phyloP scores from a whole-genome alignment of 2,113 vertebrate species.

The Chlamydotis undulata region DNA sequence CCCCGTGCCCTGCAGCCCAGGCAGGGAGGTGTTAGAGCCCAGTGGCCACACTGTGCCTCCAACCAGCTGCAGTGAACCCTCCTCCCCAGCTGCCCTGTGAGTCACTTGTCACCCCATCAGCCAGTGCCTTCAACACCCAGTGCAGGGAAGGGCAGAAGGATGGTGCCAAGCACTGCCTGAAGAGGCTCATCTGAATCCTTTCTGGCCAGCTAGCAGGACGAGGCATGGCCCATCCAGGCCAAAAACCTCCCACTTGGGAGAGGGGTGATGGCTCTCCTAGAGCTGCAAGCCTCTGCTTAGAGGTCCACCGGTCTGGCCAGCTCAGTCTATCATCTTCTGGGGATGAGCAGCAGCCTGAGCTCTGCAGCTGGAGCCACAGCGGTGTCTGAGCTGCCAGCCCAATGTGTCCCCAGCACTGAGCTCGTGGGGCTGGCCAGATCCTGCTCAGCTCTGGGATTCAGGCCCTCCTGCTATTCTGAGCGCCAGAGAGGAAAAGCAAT shows the following conservation, averaged over 20 bases:
- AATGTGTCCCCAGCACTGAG: neutral
- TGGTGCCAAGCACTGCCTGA: neutral
- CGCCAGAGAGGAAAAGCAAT: neutral
- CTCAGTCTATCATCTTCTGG: neutral
- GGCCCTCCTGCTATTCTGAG: neutral
- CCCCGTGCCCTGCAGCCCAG: neutral
- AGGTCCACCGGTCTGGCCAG: neutral
- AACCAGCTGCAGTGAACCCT: neutral
- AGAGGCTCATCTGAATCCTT: neutral
- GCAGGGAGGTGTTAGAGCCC: neutral
- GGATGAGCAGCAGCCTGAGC: accelerated
- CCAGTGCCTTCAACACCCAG: neutral
- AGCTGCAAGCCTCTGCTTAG: neutral
- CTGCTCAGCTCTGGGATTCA: neutral
- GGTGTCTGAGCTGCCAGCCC: neutral
- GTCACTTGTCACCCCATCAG: neutral
- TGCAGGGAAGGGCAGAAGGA: neutral
- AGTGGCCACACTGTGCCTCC: neutral
- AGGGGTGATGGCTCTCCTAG: neutral
- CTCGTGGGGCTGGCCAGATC: neutral
- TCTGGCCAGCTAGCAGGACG: neutral
- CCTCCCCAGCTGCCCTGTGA: neutral
- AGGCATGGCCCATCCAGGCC: neutral
- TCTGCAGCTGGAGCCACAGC: neutral
- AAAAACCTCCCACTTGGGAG: neutral